These are phyloP conservation scores for Heliothis virescens DNA, from an alignment of 1,140 invertebrate genomes.

Conservation along the genomic window DNA sequence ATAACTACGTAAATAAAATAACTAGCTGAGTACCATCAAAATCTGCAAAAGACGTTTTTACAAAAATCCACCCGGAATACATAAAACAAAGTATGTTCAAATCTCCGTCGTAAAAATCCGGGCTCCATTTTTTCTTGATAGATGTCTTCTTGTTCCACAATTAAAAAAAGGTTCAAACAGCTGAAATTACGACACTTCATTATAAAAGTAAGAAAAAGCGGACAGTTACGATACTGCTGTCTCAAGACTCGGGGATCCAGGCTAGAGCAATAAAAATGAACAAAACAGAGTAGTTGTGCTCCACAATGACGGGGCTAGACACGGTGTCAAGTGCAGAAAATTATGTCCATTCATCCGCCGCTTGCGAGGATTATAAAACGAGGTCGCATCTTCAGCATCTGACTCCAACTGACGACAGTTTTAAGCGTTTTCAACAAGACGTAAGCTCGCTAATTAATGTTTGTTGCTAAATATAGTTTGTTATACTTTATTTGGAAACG, in stretches of 20 bases:
- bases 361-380: constrained; percentile 77
- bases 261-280: constrained; percentile 76
- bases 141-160: constrained; percentile 23
- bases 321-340: constrained; percentile 84
- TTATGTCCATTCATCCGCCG: constrained; percentile 83
- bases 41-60: not conserved
- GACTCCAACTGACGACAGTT: constrained; percentile 68
- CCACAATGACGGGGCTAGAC: constrained; percentile 77
- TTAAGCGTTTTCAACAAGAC: constrained; percentile 67
- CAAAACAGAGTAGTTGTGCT: constrained; percentile 69
- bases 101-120: not conserved
- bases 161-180: constrained; percentile 28
- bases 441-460: constrained; percentile 63
- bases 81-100: constrained; percentile 6
- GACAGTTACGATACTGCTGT: constrained; percentile 34
- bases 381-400: constrained; percentile 73
- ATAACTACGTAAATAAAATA: not conserved
- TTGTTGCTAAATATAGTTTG: constrained; percentile 45
- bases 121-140: not conserved
- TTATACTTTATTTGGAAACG: constrained; percentile 17
- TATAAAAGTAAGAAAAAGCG: constrained; percentile 31
- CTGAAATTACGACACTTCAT: constrained; percentile 45
- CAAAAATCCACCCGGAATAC: not conserved
- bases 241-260: constrained; percentile 58
- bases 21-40: not conserved